A percentile compares a stretch with the other conserved stretches of the same genome.
Conservation (phyloP, 2,797 vertebrate genomes). For the Anableps anableps region DNA sequence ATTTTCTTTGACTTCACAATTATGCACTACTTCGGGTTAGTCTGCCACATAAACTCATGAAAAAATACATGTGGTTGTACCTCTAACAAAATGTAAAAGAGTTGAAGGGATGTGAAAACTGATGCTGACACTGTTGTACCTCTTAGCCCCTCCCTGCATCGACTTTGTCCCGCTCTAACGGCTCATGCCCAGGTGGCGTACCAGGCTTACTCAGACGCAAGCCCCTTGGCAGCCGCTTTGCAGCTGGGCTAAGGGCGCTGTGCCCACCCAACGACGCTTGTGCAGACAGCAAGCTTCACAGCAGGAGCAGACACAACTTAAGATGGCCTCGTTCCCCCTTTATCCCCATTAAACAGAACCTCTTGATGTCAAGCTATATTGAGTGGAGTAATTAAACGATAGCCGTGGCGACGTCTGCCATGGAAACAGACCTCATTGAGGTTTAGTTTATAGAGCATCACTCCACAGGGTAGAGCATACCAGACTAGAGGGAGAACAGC, state of each 20-base stretch:
- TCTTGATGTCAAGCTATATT: conserved; percentile 73
- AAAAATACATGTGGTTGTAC: neutral
- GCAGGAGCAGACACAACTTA: conserved; percentile 58
- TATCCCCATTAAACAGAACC: conserved; percentile 54
- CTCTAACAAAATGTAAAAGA: neutral
- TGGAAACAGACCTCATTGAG: conserved; percentile 60
- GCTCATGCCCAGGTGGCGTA: conserved; percentile 63
- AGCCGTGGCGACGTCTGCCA: conserved; percentile 49
- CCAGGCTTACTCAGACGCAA: conserved; percentile 41
- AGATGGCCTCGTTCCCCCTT: conserved; percentile 40
- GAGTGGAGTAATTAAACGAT: conserved; percentile 71
- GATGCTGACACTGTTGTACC: conserved; percentile 1
- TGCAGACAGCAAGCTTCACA: conserved; percentile 53
- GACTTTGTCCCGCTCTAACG: conserved; percentile 56
- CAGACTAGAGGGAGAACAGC: conserved; percentile 33
- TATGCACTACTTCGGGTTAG: neutral
- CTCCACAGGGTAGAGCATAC: conserved; percentile 53
- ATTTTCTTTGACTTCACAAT: neutral
- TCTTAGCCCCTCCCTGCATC: conserved; percentile 35
- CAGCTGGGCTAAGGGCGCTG: conserved; percentile 54
- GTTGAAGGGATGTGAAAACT: neutral
- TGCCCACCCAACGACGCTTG: conserved; percentile 54
- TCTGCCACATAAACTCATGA: neutral
- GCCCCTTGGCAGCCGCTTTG: conserved; percentile 42
- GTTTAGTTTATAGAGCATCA: conserved; percentile 57